These are phyloP conservation scores for Alaudala cheleensis DNA, from an alignment of 2,113 vertebrate species.

Conservation along the genomic window DNA sequence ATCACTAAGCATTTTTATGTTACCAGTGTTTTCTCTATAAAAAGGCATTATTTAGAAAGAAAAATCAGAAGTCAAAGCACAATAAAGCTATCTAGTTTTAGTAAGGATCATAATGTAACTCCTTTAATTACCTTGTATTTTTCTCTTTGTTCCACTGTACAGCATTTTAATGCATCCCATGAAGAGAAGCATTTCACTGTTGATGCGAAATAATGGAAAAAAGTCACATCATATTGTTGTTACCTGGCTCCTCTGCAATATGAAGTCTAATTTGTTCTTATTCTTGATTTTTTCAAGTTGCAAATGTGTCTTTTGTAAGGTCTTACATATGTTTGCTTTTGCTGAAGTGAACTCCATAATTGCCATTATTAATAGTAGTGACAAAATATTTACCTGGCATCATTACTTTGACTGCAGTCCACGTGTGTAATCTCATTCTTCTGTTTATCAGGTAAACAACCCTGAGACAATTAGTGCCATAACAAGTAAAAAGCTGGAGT, in stretches of 20 bases:
- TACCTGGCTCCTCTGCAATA: background rate
- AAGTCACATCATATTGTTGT: background rate
- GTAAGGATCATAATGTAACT: background rate
- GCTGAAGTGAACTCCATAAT: background rate
- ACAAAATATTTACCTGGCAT: conserved; percentile 37
- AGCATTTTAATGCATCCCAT: background rate
- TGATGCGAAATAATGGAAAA: background rate
- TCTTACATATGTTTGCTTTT: background rate
- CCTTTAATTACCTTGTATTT: background rate
- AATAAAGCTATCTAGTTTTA: background rate
- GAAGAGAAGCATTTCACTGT: background rate
- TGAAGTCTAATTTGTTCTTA: background rate
- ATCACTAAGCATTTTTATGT: background rate
- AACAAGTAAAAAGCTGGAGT: background rate
- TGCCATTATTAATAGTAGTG: background rate
- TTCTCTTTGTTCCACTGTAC: background rate
- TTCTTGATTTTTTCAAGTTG: background rate
- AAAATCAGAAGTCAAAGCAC: background rate
- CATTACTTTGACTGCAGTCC: conserved; percentile 9
- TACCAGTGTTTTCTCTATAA: background rate
- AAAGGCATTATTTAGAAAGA: background rate
- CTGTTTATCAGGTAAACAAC: conserved; percentile 4
- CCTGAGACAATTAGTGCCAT: background rate
- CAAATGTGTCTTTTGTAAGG: background rate
- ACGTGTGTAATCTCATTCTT: background rate